phyloP scores from a whole-genome alignment of 2,888 invertebrate genomes.

The Tiliacea aurago region DNA sequence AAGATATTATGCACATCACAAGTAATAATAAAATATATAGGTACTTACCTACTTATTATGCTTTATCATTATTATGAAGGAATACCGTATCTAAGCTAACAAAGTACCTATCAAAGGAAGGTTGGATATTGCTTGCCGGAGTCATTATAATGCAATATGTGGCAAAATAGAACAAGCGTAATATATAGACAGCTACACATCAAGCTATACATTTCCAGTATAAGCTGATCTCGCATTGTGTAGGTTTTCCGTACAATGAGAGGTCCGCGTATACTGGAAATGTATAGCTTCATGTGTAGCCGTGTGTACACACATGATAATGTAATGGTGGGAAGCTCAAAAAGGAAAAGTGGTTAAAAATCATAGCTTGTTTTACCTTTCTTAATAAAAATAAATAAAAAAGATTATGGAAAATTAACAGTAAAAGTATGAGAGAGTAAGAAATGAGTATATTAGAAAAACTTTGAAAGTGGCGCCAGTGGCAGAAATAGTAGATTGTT shows the following conservation, averaged over 20 bases:
- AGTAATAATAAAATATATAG: background rate
- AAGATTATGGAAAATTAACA: background rate
- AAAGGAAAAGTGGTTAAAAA: background rate
- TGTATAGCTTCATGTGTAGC: too few species aligned
- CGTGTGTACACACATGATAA: background rate
- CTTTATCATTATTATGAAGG: background rate
- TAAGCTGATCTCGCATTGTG: too few species aligned
- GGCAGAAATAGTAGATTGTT: too few species aligned
- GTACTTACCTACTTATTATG: background rate
- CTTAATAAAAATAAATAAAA: background rate
- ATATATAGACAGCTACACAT: too few species aligned
- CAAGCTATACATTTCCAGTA: too few species aligned
- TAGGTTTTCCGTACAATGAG: too few species aligned
- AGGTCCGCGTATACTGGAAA: too few species aligned
- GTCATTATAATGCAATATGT: background rate
- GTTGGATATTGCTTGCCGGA: conserved; percentile 2
- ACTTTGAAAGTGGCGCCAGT: background rate
- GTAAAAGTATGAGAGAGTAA: background rate
- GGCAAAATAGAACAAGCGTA: background rate
- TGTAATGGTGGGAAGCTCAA: background rate
- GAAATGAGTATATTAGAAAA: too few species aligned
- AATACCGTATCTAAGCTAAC: background rate
- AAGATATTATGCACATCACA: background rate
- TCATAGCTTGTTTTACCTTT: too few species aligned
- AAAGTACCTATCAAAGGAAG: conserved; percentile 6